These are phyloP conservation scores for Papilio machaon DNA, from an alignment of 1,140 invertebrate species.

Conservation along the genomic window DNA sequence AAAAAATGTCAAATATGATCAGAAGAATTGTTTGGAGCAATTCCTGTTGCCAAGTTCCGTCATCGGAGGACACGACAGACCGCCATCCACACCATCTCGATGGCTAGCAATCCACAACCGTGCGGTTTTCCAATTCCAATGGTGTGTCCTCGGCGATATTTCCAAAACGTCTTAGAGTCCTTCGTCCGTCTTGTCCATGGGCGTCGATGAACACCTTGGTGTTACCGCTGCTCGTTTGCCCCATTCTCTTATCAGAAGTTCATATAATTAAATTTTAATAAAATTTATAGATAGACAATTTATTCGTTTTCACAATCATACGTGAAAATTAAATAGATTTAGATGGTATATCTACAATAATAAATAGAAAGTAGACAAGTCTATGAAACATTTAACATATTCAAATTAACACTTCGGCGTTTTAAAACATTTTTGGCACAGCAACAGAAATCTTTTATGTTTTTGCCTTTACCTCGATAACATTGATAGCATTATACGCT, in stretches of 20 bases:
- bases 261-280: not conserved
- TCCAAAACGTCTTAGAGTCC: too few relatives aligned
- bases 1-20: not conserved
- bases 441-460: not conserved
- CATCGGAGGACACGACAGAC: too few relatives aligned
- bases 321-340: not conserved
- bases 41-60: too few relatives aligned
- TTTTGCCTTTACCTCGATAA: not conserved
- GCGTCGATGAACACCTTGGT: too few relatives aligned
- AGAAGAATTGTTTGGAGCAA: too few relatives aligned
- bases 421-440: not conserved
- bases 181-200: too few relatives aligned
- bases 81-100: too few relatives aligned
- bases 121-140: too few relatives aligned
- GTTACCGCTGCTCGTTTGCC: too few relatives aligned
- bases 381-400: not conserved
- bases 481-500: constrained; percentile 48
- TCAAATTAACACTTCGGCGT: not conserved
- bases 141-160: too few relatives aligned
- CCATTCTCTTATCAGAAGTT: too few relatives aligned
- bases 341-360: not conserved
- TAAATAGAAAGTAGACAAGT: not conserved
- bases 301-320: not conserved
- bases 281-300: not conserved
- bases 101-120: too few relatives aligned